Evolutionary conservation across 1,140 invertebrate genomes (phyloP).

Genomic region (Arion vulgaris): DNA sequence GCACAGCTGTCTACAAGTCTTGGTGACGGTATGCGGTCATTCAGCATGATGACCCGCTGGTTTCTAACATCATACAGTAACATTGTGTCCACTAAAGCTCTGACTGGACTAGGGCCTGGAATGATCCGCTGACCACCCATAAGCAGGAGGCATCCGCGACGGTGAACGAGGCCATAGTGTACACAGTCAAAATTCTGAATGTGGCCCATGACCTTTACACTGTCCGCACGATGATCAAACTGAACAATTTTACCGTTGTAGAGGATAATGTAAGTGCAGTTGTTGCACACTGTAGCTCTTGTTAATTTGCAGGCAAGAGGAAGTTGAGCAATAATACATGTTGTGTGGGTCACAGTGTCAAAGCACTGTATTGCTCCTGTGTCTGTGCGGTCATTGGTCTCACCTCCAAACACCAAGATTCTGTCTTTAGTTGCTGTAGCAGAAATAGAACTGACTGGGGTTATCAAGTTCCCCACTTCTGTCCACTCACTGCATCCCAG

Average conservation of each 20-base stretch:
- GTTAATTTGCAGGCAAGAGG: slow-evolving; percentile 62
- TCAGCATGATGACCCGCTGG: slow-evolving; percentile 52
- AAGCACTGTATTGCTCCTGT: slow-evolving; percentile 62
- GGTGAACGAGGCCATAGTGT: slow-evolving; percentile 63
- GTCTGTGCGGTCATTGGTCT: slow-evolving; percentile 63
- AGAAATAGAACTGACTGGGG: slow-evolving; percentile 62
- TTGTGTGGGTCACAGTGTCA: slow-evolving; percentile 54
- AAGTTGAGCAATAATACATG: slow-evolving; percentile 54
- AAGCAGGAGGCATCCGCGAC: slow-evolving; percentile 58
- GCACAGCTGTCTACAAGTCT: slow-evolving; percentile 64
- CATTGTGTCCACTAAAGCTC: slow-evolving; percentile 57
- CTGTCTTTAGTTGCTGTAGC: slow-evolving; percentile 58
- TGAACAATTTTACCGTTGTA: slow-evolving; percentile 63
- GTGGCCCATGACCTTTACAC: slow-evolving; percentile 48
- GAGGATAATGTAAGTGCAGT: slow-evolving; percentile 59
- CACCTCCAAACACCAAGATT: slow-evolving; percentile 63
- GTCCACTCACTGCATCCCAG: slow-evolving; percentile 59
- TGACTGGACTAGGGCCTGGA: slow-evolving; percentile 41
- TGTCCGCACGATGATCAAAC: slow-evolving; percentile 33
- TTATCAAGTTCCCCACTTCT: slow-evolving; percentile 53
- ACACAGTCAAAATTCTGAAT: slow-evolving; percentile 62
- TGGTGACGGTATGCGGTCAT: slow-evolving; percentile 58
- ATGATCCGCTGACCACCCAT: slow-evolving; percentile 59
- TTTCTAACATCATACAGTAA: slow-evolving; percentile 58
- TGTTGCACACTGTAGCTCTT: slow-evolving; percentile 56